Evolutionary conservation across 2,888 invertebrate genomes (phyloP).

Genomic region (Ceratothoa steindachneri): DNA sequence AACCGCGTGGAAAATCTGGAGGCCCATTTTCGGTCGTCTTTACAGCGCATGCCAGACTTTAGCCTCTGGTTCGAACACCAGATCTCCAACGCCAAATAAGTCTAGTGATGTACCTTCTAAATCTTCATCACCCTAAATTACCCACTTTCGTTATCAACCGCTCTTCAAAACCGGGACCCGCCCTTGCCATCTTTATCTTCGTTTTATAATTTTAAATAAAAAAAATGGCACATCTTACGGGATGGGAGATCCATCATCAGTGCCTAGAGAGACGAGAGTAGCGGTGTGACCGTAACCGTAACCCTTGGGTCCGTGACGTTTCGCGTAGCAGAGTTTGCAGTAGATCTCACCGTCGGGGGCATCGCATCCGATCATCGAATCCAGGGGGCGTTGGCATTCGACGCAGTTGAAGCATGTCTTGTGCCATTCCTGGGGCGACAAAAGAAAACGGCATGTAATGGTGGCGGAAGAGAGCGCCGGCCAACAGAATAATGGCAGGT

Average conservation of each 20-base stretch:
- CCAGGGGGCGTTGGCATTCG: slow-evolving; percentile 78
- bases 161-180: no score
- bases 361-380: slow-evolving; percentile 85
- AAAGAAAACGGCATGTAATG: background rate
- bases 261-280: slow-evolving; percentile 72
- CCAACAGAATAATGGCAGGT: background rate
- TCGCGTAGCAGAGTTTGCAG: slow-evolving; percentile 83
- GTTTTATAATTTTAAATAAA: background rate
- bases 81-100: no score
- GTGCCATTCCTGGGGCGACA: slow-evolving; percentile 60
- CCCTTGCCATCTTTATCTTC: no score
- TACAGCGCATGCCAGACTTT: no score
- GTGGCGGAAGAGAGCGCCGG: slow-evolving; percentile 16
- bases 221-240: slow-evolving; percentile 19
- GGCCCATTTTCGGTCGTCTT: no score
- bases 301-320: slow-evolving; percentile 64
- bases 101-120: no score
- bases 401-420: slow-evolving; percentile 88
- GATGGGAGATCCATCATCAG: slow-evolving; percentile 64
- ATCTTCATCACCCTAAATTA: no score
- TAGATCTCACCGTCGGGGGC: slow-evolving; percentile 90
- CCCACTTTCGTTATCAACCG: no score
- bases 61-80: no score
- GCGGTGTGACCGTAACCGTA: slow-evolving; percentile 84
- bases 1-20: no score